These are phyloP conservation scores for Rhynchonycteris naso DNA, from an alignment of 2,797 vertebrate genomes.

Conservation along the genomic window DNA sequence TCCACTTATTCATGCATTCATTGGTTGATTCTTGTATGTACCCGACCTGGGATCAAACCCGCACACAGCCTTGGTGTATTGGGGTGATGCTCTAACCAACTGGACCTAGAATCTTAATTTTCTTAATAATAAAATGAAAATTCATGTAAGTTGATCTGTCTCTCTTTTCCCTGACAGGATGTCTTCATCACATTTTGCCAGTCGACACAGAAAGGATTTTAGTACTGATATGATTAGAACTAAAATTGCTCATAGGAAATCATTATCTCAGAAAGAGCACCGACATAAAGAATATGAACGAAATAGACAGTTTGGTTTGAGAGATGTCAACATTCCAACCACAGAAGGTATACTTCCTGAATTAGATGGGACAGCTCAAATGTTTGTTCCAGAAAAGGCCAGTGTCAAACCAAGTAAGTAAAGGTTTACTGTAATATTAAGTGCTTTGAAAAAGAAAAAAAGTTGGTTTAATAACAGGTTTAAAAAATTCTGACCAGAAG, in stretches of 20 bases:
- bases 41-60: too few species aligned
- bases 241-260: slow-evolving; percentile 91
- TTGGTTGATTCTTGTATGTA: too few species aligned
- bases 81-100: too few species aligned
- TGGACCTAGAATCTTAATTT: neutral
- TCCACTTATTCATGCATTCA: too few species aligned
- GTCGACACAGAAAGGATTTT: slow-evolving; percentile 87
- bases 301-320: slow-evolving; percentile 88
- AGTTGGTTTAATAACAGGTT: slow-evolving; percentile 19
- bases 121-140: slow-evolving; percentile 50
- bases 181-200: slow-evolving; percentile 66
- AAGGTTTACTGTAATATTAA: slow-evolving; percentile 62
- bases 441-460: slow-evolving; percentile 15
- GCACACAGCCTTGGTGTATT: too few species aligned
- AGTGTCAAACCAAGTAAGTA: slow-evolving; percentile 82
- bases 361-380: slow-evolving; percentile 81
- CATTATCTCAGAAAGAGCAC: slow-evolving; percentile 93
- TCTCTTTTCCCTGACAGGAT: slow-evolving; percentile 68
- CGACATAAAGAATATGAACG: slow-evolving; percentile 89
- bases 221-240: slow-evolving; percentile 90
- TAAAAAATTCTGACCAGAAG: neutral
- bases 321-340: slow-evolving; percentile 83
- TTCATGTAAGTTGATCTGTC: neutral
- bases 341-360: slow-evolving; percentile 80
- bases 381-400: slow-evolving; percentile 82